phyloP scores from a whole-genome alignment of 2,888 invertebrate genomes.

The Cheilosia grossa region DNA sequence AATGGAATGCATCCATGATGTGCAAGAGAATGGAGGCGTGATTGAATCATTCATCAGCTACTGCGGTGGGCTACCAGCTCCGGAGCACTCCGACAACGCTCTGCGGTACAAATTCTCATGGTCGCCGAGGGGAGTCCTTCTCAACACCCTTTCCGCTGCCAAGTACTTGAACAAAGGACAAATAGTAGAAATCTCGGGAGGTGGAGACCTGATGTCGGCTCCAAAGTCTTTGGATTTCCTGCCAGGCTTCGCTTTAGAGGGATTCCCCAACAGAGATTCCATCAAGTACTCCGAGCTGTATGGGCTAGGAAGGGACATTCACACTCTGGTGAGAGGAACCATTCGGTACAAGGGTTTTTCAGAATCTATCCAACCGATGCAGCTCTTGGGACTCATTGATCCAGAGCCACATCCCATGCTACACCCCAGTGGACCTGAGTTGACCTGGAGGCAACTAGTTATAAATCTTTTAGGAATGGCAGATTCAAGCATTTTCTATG shows the following conservation, averaged over 20 bases:
- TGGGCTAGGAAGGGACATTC: conserved; percentile 91
- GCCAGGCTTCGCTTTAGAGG: conserved; percentile 98
- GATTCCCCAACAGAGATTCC: conserved; percentile 98
- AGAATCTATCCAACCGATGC: conserved; percentile 93
- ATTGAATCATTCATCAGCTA: conserved; percentile 97
- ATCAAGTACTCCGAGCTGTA: conserved; percentile 94
- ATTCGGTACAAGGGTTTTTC: conserved; percentile 96
- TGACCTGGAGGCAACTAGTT: conserved; percentile 96
- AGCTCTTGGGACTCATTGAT: conserved; percentile 94
- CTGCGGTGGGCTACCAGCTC: conserved; percentile 98
- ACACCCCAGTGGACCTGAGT: conserved; percentile 97
- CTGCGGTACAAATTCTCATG: conserved; percentile 97
- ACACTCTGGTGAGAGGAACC: conserved; percentile 96
- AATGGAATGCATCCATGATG: conserved; percentile 97
- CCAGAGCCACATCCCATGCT: conserved; percentile 93
- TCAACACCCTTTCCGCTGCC: conserved; percentile 95
- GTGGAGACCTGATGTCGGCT: conserved; percentile 94
- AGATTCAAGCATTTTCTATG: conserved; percentile 94
- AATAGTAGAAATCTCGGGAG: conserved; percentile 93
- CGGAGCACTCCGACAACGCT: conserved; percentile 96
- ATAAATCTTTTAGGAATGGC: conserved; percentile 93
- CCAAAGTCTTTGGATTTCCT: conserved; percentile 93
- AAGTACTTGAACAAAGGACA: conserved; percentile 93
- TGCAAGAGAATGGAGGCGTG: conserved; percentile 94
- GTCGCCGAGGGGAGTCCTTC: conserved; percentile 96